phyloP scores from a whole-genome alignment of 2,113 vertebrate species.

The Nettapus auritus region DNA sequence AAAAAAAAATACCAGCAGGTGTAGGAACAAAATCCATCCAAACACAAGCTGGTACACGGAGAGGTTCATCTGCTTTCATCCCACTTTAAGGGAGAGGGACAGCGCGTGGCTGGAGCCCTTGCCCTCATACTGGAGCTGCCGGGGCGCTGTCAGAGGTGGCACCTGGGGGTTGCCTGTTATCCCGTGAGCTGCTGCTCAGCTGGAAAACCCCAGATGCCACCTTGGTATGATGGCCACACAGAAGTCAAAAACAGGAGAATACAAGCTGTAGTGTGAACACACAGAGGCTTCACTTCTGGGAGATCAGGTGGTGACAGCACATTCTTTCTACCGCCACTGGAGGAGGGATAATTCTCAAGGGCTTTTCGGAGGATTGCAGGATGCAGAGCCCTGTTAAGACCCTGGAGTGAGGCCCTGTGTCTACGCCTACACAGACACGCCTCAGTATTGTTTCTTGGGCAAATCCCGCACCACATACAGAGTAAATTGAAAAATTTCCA shows the following conservation, averaged over 20 bases:
- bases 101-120: background rate
- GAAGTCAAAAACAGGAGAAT: background rate
- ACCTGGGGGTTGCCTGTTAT: background rate
- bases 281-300: background rate
- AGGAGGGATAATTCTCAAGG: background rate
- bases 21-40: background rate
- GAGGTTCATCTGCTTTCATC: background rate
- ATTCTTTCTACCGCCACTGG: background rate
- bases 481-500: background rate
- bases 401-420: background rate
- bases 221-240: background rate
- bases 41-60: background rate
- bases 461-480: background rate
- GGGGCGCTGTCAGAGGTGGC: background rate
- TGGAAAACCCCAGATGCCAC: background rate
- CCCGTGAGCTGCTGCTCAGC: background rate
- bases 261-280: background rate
- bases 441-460: background rate
- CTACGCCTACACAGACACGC: background rate
- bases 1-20: background rate
- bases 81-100: background rate
- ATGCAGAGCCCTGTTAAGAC: background rate
- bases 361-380: background rate
- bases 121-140: rapidly evolving
- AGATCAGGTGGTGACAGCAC: background rate